phyloP scores from a whole-genome alignment of 1,140 invertebrate species.

The Pentalonia nigronervosa region DNA sequence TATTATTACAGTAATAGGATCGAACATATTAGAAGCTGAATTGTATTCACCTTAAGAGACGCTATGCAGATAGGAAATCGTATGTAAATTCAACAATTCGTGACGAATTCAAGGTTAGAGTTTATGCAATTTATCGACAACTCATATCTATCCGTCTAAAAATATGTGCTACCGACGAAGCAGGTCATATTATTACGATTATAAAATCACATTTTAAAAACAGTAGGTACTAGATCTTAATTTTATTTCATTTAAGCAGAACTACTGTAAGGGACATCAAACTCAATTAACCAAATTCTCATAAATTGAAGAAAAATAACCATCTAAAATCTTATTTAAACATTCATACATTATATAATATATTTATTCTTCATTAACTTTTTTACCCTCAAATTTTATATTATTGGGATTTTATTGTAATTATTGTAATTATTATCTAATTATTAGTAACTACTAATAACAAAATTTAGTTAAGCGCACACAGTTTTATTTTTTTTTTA shows the following conservation, averaged over 20 bases:
- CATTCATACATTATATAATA: not conserved
- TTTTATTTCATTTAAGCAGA: not conserved
- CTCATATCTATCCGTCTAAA: not conserved
- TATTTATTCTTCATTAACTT: not conserved
- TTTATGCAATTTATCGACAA: conserved; percentile 24
- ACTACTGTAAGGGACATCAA: not conserved
- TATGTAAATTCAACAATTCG: not conserved
- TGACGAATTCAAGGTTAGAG: conserved; percentile 23
- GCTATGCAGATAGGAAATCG: not conserved
- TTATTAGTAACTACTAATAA: not conserved
- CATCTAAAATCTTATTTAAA: not conserved
- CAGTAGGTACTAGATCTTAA: not conserved
- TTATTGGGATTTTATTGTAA: not conserved
- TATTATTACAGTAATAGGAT: not conserved
- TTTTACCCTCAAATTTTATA: not conserved
- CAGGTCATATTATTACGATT: not conserved
- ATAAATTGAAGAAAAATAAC: not conserved
- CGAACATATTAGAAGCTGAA: not conserved
- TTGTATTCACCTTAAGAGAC: not conserved
- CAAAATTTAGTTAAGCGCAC: not conserved
- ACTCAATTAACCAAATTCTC: not conserved
- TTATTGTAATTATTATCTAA: not conserved
- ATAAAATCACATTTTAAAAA: not conserved
- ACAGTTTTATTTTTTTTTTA: not conserved
- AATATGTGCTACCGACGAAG: not conserved